phyloP scores from a whole-genome alignment of 2,888 invertebrate species.

The Ametastegia equiseti region DNA sequence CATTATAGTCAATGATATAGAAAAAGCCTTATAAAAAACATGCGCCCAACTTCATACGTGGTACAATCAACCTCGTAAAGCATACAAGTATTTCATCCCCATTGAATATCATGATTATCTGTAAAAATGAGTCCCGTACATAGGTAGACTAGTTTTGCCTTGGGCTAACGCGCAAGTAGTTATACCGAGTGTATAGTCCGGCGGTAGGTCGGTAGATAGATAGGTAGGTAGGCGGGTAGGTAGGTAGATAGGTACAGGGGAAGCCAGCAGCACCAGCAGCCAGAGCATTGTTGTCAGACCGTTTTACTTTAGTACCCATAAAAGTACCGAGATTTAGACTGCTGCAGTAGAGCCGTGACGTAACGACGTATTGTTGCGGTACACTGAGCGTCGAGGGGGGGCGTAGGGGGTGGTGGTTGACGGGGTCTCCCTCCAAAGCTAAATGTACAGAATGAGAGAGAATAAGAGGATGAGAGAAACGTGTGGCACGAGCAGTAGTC shows the following conservation, averaged over 20 bases:
- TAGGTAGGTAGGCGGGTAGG: too few relatives aligned
- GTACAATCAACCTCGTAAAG: too few relatives aligned
- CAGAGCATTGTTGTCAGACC: constrained; percentile 73
- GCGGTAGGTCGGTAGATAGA: neutral
- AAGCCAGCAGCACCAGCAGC: constrained; percentile 45
- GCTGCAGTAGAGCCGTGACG: constrained; percentile 73
- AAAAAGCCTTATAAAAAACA: too few relatives aligned
- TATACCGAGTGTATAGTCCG: constrained; percentile 31
- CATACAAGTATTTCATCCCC: too few relatives aligned
- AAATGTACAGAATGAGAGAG: too few relatives aligned
- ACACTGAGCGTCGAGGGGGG: constrained; percentile 31
- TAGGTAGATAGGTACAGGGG: neutral
- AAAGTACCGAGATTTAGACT: constrained; percentile 75
- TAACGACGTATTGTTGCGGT: constrained; percentile 71
- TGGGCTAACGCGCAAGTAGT: constrained; percentile 6
- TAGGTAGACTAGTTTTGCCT: neutral
- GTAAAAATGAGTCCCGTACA: neutral
- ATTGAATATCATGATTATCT: neutral
- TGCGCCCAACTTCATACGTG: too few relatives aligned
- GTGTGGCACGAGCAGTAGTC: too few relatives aligned
- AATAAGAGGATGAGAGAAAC: too few relatives aligned
- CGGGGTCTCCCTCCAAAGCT: too few relatives aligned
- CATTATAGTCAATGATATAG: too few relatives aligned
- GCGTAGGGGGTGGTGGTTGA: too few relatives aligned
- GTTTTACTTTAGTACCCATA: constrained; percentile 76